Evolutionary conservation across 92 coral and sea anemone species (phyloP), one percentile per base, ranked within the genome.

Genomic region (Montipora capitata): DNA sequence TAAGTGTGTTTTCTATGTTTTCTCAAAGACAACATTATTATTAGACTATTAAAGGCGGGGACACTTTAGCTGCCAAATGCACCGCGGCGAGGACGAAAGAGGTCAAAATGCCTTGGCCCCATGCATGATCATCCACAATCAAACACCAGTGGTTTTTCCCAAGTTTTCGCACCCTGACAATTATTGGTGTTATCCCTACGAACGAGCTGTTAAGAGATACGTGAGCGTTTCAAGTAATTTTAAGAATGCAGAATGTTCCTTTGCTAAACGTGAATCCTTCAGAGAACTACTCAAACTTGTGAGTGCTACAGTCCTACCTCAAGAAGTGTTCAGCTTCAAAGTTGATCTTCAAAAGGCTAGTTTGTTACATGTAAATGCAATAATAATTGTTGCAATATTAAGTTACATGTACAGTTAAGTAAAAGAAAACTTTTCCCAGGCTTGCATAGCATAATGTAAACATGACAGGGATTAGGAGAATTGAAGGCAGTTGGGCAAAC

Each of bases 171-270:
- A 86, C 16, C 96, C 94, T 0, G 96, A 93, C 73, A 93, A 93
- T 41, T 93, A 70, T 74, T 89, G 96, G 96, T 90, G 94, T 77
- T 94, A 56, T 58, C 35, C 86, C 6, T 91, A 63, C 88, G 96
- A 94, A 77, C 78, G 96, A 81, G 95, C 96, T n/a, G 95, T 94
- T 45, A 91, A 91, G 74, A 68, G 94, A 73, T 94, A 94, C 82
- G 89, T 94, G 12, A 77, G 49, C 43, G 39, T 43, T 6, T 61
- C 94, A 20, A 69, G 56, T 43, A 89, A 89, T 56, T 89, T 83
- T 72, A 89, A 89, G 93, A 89, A 89, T 70, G 67, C 48, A 17
- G 79, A 89, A 48, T 89, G 93, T 78, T 76, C 93, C 10, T 89
- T 76, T 77, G 90, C 90, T 12, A 79, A 87, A 57, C 43, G 84